Evolutionary conservation across 2,888 invertebrate genomes (phyloP), one percentile per base, ranked within the genome.

Genomic region (Lochmaea capreae): DNA sequence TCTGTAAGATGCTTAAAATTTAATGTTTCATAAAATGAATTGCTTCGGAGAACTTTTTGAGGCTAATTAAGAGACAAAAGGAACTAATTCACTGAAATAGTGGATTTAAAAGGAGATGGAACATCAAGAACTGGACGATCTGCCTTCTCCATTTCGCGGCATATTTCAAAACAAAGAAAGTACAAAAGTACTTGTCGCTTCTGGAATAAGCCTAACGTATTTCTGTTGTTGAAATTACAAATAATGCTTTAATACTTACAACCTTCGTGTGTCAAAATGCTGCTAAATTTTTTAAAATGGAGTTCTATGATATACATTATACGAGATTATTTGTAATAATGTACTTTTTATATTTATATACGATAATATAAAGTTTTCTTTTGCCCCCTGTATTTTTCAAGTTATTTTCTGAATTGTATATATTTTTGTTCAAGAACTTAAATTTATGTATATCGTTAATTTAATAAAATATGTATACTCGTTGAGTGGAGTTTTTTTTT

Each of bases 391-490:
- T 33, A 33, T 59, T 22, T 33, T 59, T 1, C 52, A 58, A 33
- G 26, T 33, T 66, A 43, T n/a, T 22, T 59, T 43, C 67, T 59
- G 59, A 46, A 59, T 63, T 70, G 70, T 70, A 70, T 54, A 70
- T 70, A 70, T 49, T 65, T 69, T 63, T 70, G 54, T 70, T 63
- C 52, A 39, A 59, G 8, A 42, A 46, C 42, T 54, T 18, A 43
- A 26, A 67, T 58, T 3, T 66, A 42, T 67, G 67, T 68, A 68
- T 49, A 68, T n/a, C n/a, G 12, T 59, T 68, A 58, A 59, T 59
- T 67, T 61, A 68, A 68, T 68, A 68, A 59, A 68, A 16, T 59
- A 68, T 68, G 16, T 68, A 58, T 67, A 58, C 43, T 43, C 43
- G 22, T 63, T 63, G n/a, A 11, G 2, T 43, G 4, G 16, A 1